Evolutionary conservation across 2,797 vertebrate species (phyloP).

Genomic region (Cirrhinus molitorella): DNA sequence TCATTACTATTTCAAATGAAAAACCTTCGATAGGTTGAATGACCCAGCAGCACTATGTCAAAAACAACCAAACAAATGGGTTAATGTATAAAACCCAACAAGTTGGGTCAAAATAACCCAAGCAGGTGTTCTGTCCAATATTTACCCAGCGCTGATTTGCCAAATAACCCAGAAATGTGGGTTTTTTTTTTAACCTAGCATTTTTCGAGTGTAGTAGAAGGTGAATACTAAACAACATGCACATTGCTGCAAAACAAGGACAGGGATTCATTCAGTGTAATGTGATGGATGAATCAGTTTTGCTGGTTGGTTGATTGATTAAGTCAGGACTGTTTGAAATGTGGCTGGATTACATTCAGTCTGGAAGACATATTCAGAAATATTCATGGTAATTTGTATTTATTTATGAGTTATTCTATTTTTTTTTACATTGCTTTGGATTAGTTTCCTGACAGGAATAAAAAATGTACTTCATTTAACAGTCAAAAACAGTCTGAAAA

Average conservation of each 20-base stretch:
- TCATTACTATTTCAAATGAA: too few relatives aligned
- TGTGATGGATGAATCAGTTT: neutral
- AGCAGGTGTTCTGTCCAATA: too few relatives aligned
- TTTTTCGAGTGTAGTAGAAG: too few relatives aligned
- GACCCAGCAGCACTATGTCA: too few relatives aligned
- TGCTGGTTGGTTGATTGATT: neutral
- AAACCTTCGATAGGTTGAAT: too few relatives aligned
- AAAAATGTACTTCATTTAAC: neutral
- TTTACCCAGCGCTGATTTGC: too few relatives aligned
- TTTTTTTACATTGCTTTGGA: neutral
- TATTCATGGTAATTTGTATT: neutral
- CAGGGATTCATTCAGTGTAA: neutral
- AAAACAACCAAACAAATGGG: too few relatives aligned
- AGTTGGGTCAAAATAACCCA: too few relatives aligned
- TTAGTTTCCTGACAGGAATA: neutral
- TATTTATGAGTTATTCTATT: neutral
- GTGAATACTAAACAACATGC: neutral
- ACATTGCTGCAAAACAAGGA: neutral
- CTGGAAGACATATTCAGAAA: neutral
- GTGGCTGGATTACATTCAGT: neutral
- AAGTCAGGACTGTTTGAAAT: slow-evolving; percentile 2
- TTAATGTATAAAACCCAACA: too few relatives aligned
- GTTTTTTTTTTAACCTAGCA: too few relatives aligned
- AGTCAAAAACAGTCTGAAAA: neutral
- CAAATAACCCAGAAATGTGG: too few relatives aligned